Base-by-base conservation (phyloP, 2,113 vertebrate genomes). In the Indri indri region DNA sequence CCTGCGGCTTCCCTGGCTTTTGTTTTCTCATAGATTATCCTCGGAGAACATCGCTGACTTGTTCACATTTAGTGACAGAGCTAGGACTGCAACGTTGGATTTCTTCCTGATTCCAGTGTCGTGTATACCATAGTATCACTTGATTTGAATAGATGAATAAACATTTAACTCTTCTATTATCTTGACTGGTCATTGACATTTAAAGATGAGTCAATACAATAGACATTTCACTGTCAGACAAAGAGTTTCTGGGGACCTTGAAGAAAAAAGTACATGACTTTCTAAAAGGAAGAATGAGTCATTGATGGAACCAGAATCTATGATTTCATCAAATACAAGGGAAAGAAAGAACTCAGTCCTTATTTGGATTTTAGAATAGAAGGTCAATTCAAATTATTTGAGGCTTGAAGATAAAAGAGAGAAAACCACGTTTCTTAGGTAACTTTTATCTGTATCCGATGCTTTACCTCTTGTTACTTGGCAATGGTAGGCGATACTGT, bases 241-340 rank as follows among this genome's bases (percentile, higher is more conserved):
- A 23, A n/a, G 73, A 40, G 57, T 66, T 80, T 85, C 61, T 4
- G 11, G 61, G 52, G 47, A 86, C 22, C 63, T 68, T 47, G 27
- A 86, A 88, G 65, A 63, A 37, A 80, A 92, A 92, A 90, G 37
- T 42, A 54, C 45, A 34, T 23, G 74, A 37, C 37, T 95, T 37
- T 74, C 54, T 85, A 6, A 93, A 95, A 83, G 70, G 37, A 92
- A 88, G 95, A 54, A 66, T 47, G 30, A 97, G 25, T 74, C 87
- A 63, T 0, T 42, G 50, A 18, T 61, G 47, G 63, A 50, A 87
- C 0, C 0, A 34, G 27, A 88, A 85, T 45, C 4, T 79, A 16
- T 17, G 17, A 50, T 68, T 86, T 66, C 8, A 5, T 77, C 61
- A 93, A 96, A 94, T 20, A 66, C 20, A 52, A 82, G 40, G 68